Evolutionary conservation across 2,797 vertebrate genomes (phyloP).

Genomic region (Chloroceryle inda): DNA sequence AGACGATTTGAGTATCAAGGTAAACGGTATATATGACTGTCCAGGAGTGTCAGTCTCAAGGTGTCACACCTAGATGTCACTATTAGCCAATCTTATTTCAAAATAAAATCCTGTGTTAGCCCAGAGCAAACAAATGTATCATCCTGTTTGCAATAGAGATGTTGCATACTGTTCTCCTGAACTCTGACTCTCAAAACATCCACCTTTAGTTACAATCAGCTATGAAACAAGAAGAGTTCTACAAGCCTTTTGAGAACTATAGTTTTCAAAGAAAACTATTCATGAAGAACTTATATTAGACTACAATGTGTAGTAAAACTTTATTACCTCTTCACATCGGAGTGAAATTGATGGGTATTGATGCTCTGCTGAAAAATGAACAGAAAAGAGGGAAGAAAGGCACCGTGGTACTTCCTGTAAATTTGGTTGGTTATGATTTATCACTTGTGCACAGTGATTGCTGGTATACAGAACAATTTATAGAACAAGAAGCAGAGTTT

Average conservation of each 20-base stretch:
- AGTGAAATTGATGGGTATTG: neutral
- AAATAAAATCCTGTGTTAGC: neutral
- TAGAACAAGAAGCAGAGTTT: neutral
- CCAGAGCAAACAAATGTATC: neutral
- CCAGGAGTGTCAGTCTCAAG: neutral
- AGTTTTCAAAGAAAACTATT: neutral
- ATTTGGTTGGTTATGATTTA: neutral
- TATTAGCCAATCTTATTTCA: neutral
- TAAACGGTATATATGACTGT: rapidly evolving
- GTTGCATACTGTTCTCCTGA: neutral
- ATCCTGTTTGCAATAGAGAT: neutral
- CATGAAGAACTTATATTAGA: neutral
- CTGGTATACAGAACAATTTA: neutral
- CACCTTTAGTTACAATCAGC: neutral
- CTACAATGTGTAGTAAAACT: neutral
- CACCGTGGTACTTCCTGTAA: neutral
- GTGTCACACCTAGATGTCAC: neutral
- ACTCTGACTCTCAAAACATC: neutral
- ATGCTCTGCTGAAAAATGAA: neutral
- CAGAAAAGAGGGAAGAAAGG: neutral
- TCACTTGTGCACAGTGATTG: neutral
- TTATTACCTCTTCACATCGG: neutral
- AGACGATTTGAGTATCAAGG: rapidly evolving
- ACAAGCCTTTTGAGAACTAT: neutral
- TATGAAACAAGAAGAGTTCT: neutral